Evolutionary conservation across 2,888 invertebrate species (phyloP), one percentile per base, ranked within the genome.

Genomic region (Gisinianus flammeolus): DNA sequence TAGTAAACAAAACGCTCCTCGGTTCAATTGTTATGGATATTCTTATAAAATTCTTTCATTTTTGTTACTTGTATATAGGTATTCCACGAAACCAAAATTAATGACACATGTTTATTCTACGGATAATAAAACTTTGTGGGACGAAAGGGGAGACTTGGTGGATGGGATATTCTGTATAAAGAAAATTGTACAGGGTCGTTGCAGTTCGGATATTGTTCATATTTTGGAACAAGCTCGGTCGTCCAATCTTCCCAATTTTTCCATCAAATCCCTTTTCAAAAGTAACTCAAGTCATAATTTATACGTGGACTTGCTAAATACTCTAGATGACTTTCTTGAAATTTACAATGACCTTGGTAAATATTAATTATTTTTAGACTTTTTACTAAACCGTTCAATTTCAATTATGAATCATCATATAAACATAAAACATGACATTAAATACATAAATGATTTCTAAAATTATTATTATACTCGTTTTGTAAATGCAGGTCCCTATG

Each of bases 1-100:
- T 5, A 54, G 4, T 54, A 16, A 19, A 54, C 16, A 44, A 16
- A 10, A 88, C 54, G 10, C 30, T 87, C 73, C 8, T 74, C 26
- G 28, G 6, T 67, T 67, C 8, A 44, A 24, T 44, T 26, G 6
- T 28, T 12, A 71, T 52, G 5, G 33, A 31, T 16, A 54, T 44
- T 12, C 26, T 64, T 26, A 24, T n/a, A 5, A n/a, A 5, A 58
- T 64, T 64, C 24, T 64, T 24, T 62, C 8, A 69, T 69, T 35
- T 64, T 35, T 35, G n/a, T 69, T 67, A 26, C n/a, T 44, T 26
- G n/a, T 71, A 10, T 16, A 3, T 56, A 71, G 71, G n/a, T 73
- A 2, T 30, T 58, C 73, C 1, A 73, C 73, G 28, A 24, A 24
- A 12, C n/a, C 19, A 54, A 28, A 6, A n/a, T 22, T 71, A 24